Conservation (phyloP, 1,140 invertebrate species). For the Platorchestia sp. region DNA sequence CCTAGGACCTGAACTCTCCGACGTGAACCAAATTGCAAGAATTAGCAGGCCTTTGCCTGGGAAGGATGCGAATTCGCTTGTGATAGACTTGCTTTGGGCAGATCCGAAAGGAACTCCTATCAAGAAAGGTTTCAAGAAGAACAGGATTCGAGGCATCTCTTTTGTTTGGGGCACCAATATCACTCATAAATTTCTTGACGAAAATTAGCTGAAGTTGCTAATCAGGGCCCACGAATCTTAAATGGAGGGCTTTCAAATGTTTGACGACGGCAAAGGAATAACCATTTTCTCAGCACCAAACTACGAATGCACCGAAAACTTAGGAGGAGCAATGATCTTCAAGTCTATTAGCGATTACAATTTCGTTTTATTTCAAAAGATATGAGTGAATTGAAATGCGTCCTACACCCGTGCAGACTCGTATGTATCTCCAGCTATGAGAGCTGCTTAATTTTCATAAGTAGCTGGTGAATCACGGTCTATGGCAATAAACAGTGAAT, state of each 20-base stretch:
- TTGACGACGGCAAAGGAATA: constrained; percentile 2
- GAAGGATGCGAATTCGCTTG: neutral
- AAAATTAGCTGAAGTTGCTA: constrained; percentile 34
- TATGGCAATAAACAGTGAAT: neutral
- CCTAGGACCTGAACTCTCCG: constrained; percentile 7
- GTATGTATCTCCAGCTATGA: neutral
- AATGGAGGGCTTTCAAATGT: constrained; percentile 20
- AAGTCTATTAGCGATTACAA: neutral
- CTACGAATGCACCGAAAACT: constrained; percentile 28
- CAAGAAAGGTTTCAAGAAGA: constrained; percentile 9
- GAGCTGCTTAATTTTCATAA: neutral
- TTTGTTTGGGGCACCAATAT: constrained; percentile 17
- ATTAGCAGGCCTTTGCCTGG: neutral
- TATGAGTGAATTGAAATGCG: neutral
- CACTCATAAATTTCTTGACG: constrained; percentile 34
- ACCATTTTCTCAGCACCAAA: constrained; percentile 56
- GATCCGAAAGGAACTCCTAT: neutral
- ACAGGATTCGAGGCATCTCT: constrained; percentile 19
- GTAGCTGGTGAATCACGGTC: neutral
- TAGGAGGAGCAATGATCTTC: constrained; percentile 43
- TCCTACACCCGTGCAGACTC: neutral
- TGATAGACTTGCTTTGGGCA: constrained; percentile 48
- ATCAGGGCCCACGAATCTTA: constrained; percentile 50
- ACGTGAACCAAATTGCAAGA: constrained; percentile 3
- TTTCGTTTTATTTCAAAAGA: constrained; percentile 43